Base-by-base conservation (phyloP, 2,888 invertebrate species). In the Meiosimyza platycephala region DNA sequence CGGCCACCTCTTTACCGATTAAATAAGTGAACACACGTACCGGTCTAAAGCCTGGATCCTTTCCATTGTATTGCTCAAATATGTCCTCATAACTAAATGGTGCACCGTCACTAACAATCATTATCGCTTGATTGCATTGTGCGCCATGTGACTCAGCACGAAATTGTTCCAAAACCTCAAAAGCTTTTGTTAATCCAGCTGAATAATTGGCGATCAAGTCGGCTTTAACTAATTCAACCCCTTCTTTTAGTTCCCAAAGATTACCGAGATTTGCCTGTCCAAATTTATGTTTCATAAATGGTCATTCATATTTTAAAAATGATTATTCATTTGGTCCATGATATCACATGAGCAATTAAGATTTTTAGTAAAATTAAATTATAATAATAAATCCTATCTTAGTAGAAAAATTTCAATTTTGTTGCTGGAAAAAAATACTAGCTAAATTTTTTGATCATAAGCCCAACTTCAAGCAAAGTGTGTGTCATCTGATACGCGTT, bases 81-180 rank as follows among this genome's bases (percentile, higher is more conserved):
- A 98, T 92, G 82, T 97, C 95, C 85, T 95, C 94, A 88, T 93
- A 97, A 84, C 94, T 95, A 83, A 96, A 95, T 60, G 98, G 97
- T 16, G 98, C 97, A 33, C 99, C 99, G 87, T 99, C 99, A n/a
- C 99, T 98, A 79, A 99, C 93, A 79, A 99, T 89, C 98, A 99
- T 98, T 82, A 99, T 98, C 48, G 98, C 98, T 89, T 98, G 94
- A 88, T 96, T 96, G 85, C 95, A 95, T 79, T 90, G 89, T 57
- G 94, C 93, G 59, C 93, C 94, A 60, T 91, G 90, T 64, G 89
- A 89, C 76, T 90, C 90, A 40, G 88, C 88, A 78, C 92, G 90
- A 81, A 91, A 91, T 63, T 89, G 88, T 86, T 91, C 90, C 74
- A 99, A 90, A 57, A 98, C 90, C 81, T 95, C 93, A 88, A 99